These are phyloP conservation scores for Xylocopa sonorina DNA, from an alignment of 1,140 invertebrate species.

Conservation along the genomic window DNA sequence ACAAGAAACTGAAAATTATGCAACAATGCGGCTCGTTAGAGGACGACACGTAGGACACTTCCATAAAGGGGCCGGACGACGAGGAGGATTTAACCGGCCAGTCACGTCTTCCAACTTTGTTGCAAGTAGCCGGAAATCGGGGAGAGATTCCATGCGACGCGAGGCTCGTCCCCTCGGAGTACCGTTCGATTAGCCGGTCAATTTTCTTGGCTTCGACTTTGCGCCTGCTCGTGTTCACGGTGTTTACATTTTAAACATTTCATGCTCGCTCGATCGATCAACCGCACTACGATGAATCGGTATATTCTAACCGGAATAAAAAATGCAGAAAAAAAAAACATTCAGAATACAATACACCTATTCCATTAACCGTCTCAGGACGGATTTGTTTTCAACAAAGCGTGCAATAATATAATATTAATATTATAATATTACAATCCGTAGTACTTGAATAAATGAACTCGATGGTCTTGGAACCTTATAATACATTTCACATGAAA, in stretches of 20 bases:
- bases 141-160: conserved; percentile 22
- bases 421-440: no score
- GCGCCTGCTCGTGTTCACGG: not conserved
- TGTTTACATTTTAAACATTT: no score
- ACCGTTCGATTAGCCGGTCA: conserved; percentile 11
- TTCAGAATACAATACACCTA: no score
- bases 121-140: conserved; percentile 44
- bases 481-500: no score
- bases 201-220: conserved; percentile 8
- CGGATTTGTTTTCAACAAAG: no score
- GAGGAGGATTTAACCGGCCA: conserved; percentile 22
- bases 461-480: no score
- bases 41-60: conserved; percentile 13
- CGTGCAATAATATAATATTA: no score
- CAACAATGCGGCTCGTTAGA: conserved; percentile 1
- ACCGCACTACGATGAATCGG: no score
- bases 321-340: no score
- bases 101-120: conserved; percentile 40
- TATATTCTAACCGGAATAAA: no score
- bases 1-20: not conserved
- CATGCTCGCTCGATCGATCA: not conserved
- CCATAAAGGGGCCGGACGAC: not conserved
- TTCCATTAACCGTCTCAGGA: no score
- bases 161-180: conserved; percentile 8
- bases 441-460: no score